Evolutionary conservation across 2,113 vertebrate species (phyloP).

Genomic region (Epinephelus fuscoguttatus): DNA sequence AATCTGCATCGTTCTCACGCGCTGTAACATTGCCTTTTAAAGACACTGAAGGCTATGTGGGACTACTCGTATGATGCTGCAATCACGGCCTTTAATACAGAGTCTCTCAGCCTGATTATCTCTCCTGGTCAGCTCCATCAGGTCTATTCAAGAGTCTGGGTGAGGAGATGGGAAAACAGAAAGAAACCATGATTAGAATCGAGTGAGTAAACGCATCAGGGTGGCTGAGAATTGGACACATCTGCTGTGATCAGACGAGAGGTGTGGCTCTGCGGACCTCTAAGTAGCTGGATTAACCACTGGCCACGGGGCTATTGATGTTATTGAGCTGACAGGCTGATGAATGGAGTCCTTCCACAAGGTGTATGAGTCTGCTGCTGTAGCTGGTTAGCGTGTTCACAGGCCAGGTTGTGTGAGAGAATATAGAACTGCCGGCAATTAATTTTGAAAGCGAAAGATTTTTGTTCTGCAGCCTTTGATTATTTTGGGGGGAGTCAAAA

Average conservation of each 20-base stretch:
- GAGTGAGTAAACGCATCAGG: slow-evolving; percentile 47
- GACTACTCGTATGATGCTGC: too few relatives aligned
- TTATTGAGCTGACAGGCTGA: slow-evolving; percentile 76
- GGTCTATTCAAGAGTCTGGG: slow-evolving; percentile 36
- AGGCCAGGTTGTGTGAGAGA: slow-evolving; percentile 26
- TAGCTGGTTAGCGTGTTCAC: slow-evolving; percentile 48
- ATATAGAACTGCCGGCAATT: slow-evolving; percentile 33
- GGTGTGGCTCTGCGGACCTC: slow-evolving; percentile 64
- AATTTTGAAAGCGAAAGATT: slow-evolving; percentile 54
- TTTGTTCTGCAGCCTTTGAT: slow-evolving; percentile 54
- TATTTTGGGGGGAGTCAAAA: slow-evolving; percentile 35
- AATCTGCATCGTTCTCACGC: slow-evolving; percentile 44
- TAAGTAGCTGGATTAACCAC: slow-evolving; percentile 79
- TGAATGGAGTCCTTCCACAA: slow-evolving; percentile 74
- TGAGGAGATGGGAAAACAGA: slow-evolving; percentile 27
- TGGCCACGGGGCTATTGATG: slow-evolving; percentile 76
- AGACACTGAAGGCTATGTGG: neutral
- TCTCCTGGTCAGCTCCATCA: slow-evolving; percentile 11
- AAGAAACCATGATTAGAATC: slow-evolving; percentile 51
- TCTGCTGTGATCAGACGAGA: slow-evolving; percentile 73
- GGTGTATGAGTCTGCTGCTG: slow-evolving; percentile 45
- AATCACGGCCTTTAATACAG: neutral
- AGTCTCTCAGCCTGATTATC: slow-evolving; percentile 38
- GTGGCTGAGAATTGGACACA: slow-evolving; percentile 61
- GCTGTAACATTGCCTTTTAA: neutral